Base-by-base conservation (phyloP, 2,888 invertebrate species). In the Nipponacmea schrenckii region DNA sequence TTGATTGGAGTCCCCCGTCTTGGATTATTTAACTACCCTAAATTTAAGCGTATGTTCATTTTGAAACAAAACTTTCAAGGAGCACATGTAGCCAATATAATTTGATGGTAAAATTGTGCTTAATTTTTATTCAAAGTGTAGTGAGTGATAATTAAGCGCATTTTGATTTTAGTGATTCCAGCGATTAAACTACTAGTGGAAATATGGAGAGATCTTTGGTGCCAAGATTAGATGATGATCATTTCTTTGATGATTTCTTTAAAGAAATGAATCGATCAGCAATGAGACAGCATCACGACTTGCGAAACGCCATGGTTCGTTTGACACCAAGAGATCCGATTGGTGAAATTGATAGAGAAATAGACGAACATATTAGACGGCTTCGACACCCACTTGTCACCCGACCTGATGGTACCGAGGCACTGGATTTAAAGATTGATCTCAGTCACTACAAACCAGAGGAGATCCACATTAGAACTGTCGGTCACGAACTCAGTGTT, bases 401-500 rank as follows among this genome's bases (percentile, higher is more conserved):
- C 2, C 67, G 70, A 12, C 68, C 70, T n/a, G 77, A 77, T 46
- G 77, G 74, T 10, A 70, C 65, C 62, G 48, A 68, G 50, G 65
- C 67, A 10, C 65, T 77, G 48, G 50, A 71, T 46, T 45, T 74
- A 27, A 66, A 73, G 45, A 26, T 98, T 90, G 97, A 98, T 89
- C 97, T 98, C 83, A 96, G 96, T 88, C 96, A 97, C 90, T 98
- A 97, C 91, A 94, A 94, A 69, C 91, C 91, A 5, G 98, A 98
- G 90, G 98, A 98, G 92, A 96, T 97, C 89, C 96, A 97, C 87
- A 97, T 98, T 81, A 98, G 97, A 92, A 98, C 97, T 80, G 96
- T 97, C 84, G 97, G 97, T 91, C 97, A 97, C 91, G 96, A 96
- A 92, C 92, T 98, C 50, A 74, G 65, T 39, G 96, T 97, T 68